These are phyloP conservation scores for Pionites leucogaster DNA, from an alignment of 2,113 vertebrate species.

Conservation along the genomic window DNA sequence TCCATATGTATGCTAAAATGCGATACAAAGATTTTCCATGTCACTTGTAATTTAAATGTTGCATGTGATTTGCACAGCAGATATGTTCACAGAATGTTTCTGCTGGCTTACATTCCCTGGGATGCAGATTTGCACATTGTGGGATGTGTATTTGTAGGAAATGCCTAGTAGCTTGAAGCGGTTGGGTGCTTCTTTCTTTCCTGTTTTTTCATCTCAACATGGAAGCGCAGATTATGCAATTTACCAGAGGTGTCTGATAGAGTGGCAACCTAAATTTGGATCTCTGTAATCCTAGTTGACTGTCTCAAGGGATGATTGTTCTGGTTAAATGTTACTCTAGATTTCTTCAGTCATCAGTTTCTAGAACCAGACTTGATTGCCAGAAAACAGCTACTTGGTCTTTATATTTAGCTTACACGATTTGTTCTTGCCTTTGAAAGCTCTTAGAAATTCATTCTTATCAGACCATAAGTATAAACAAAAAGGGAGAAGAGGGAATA, in stretches of 20 bases:
- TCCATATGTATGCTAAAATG: background rate
- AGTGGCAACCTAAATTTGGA: background rate
- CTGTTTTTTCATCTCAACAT: background rate
- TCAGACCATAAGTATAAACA: background rate
- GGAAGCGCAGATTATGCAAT: background rate
- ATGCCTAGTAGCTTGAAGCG: background rate
- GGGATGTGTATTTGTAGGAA: background rate
- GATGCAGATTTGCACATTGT: background rate
- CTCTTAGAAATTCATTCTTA: background rate
- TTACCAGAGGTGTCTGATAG: background rate
- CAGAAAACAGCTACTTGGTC: background rate
- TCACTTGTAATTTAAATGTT: background rate
- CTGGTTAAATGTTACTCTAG: background rate
- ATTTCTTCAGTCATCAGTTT: background rate
- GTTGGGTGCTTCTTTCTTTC: background rate
- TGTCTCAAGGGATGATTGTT: background rate
- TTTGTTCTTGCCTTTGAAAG: slow-evolving; percentile 1
- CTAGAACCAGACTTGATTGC: background rate
- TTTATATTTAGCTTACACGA: background rate
- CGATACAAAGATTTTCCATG: background rate
- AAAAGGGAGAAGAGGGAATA: background rate
- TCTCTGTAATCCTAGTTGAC: background rate
- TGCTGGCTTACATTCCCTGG: background rate
- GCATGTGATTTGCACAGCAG: background rate
- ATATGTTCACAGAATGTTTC: background rate